Percentiles rank a stretch among this genome's conserved stretches.
Conservation (phyloP, 2,113 vertebrate species). For the Chionodraco myersi region DNA sequence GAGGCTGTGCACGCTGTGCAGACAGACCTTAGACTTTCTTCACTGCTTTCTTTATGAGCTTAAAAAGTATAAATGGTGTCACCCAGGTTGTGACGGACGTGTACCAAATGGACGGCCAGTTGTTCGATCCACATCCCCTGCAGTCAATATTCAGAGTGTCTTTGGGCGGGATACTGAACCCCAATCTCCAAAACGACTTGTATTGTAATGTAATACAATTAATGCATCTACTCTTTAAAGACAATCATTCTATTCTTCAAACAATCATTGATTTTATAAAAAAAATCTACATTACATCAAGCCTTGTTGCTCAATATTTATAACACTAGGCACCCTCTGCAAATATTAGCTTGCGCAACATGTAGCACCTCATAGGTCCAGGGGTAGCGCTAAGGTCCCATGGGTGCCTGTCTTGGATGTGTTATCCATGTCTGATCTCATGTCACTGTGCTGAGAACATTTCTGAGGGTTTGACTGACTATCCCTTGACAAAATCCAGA, state of each 20-base stretch:
- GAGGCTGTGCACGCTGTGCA: conserved; percentile 1
- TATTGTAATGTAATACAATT: too few relatives aligned
- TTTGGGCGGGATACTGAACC: too few relatives aligned
- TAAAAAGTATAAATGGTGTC: too few relatives aligned
- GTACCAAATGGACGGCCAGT: too few relatives aligned
- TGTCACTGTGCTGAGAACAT: conserved; percentile 20
- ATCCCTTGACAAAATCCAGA: conserved; percentile 33
- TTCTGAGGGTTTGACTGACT: conserved; percentile 49
- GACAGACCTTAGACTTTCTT: not conserved
- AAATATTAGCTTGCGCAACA: conserved; percentile 30
- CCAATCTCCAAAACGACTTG: too few relatives aligned
- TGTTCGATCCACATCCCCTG: too few relatives aligned
- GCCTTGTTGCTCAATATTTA: conserved; percentile 3
- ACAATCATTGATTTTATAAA: not conserved
- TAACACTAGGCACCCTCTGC: not conserved
- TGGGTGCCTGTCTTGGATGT: conserved; percentile 19
- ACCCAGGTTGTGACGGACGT: too few relatives aligned
- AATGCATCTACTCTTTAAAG: not conserved
- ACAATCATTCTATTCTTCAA: not conserved
- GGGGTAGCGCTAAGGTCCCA: conserved; percentile 29
- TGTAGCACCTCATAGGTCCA: conserved; percentile 46
- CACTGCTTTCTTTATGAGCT: too few relatives aligned
- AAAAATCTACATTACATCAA: not conserved
- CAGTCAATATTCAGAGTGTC: too few relatives aligned
- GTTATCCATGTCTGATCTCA: conserved; percentile 30